Evolutionary conservation across 2,888 invertebrate species (phyloP).

Genomic region (Scrobipalpa costella): DNA sequence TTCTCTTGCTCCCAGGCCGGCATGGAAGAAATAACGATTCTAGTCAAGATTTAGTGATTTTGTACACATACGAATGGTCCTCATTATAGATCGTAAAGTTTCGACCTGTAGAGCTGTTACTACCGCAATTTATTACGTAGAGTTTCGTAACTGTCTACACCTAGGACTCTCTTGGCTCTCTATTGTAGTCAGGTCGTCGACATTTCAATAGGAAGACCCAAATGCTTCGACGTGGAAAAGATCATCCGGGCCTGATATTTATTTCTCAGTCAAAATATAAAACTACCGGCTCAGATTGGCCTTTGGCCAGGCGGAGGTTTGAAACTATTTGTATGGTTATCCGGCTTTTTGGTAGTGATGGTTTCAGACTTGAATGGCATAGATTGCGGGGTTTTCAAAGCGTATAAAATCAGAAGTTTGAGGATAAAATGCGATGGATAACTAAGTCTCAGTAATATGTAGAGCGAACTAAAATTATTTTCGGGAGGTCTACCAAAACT

Average conservation of each 20-base stretch:
- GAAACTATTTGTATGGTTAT: constrained; percentile 30
- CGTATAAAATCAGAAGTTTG: background rate
- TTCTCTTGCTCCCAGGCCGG: too few relatives aligned
- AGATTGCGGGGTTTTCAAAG: background rate
- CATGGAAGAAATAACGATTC: too few relatives aligned
- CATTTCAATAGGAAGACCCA: constrained; percentile 35
- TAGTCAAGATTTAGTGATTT: too few relatives aligned
- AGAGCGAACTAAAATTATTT: constrained; percentile 8
- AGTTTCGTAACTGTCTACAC: background rate
- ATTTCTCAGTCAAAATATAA: constrained; percentile 54
- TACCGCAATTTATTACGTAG: too few relatives aligned
- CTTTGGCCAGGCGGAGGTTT: constrained; percentile 38
- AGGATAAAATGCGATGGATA: background rate
- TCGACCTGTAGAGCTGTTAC: too few relatives aligned
- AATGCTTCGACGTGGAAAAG: constrained; percentile 26
- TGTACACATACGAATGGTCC: too few relatives aligned
- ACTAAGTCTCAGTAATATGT: background rate
- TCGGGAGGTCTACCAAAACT: constrained; percentile 42
- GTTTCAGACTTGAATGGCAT: background rate
- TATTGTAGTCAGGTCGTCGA: constrained; percentile 34
- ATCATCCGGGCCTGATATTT: constrained; percentile 47
- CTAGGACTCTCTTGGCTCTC: background rate
- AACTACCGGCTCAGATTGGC: constrained; percentile 39
- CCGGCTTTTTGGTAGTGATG: constrained; percentile 14
- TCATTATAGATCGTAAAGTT: too few relatives aligned